Conservation (phyloP, 2,797 vertebrate species). For the Sphenodon punctatus region DNA sequence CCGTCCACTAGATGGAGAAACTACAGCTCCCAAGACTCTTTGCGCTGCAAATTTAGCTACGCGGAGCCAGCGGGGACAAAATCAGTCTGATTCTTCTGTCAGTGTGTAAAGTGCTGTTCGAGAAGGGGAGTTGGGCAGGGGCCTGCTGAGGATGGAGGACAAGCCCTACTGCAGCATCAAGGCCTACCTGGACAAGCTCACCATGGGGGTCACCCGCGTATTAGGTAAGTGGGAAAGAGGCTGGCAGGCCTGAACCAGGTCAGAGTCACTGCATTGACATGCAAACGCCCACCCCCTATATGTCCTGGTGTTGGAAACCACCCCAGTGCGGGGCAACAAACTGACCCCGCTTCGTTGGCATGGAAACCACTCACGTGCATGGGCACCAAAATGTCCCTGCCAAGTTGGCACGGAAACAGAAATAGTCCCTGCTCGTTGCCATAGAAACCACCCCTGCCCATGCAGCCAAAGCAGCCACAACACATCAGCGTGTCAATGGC, state of each 20-base stretch:
- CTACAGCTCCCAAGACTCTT: slow-evolving; percentile 6
- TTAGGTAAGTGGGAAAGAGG: slow-evolving; percentile 80
- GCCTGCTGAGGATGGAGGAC: slow-evolving; percentile 80
- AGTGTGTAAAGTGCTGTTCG: accelerated
- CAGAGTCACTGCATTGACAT: background rate
- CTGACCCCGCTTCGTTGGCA: background rate
- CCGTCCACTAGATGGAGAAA: too few relatives aligned
- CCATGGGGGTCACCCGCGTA: slow-evolving; percentile 87
- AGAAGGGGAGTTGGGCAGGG: background rate
- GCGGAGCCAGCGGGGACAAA: background rate
- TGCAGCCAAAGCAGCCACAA: too few relatives aligned
- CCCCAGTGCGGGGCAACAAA: too few relatives aligned
- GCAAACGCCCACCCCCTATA: background rate
- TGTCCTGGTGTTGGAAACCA: too few relatives aligned
- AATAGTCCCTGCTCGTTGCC: background rate
- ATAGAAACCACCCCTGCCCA: too few relatives aligned
- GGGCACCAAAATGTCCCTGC: background rate
- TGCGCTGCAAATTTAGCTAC: background rate
- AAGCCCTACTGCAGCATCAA: slow-evolving; percentile 71
- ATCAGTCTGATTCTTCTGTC: accelerated
- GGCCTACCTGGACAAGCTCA: slow-evolving; percentile 87
- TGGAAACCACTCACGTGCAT: background rate
- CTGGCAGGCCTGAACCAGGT: accelerated
- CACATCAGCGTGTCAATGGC: too few relatives aligned
- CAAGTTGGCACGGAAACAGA: too few relatives aligned